Evolutionary conservation across 2,797 vertebrate species (phyloP).

Genomic region (Malacoctenus gilli): DNA sequence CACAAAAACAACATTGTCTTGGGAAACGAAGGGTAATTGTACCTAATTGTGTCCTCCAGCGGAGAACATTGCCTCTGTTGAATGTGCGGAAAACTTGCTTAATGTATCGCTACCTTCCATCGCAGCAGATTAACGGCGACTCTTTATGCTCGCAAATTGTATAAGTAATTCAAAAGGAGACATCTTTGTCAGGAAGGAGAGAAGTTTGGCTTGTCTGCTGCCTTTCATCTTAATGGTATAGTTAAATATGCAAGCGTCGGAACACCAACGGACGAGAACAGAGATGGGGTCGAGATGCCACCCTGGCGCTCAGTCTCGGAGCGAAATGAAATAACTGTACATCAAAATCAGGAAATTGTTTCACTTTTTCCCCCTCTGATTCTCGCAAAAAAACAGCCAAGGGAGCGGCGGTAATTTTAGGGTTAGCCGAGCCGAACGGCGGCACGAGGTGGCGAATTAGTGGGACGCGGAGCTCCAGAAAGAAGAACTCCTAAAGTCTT

Average conservation of each 20-base stretch:
- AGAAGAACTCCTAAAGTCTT: conserved; percentile 78
- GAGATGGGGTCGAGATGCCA: conserved; percentile 45
- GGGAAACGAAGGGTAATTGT: conserved; percentile 12
- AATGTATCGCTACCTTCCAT: conserved; percentile 37
- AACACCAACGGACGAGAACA: conserved; percentile 48
- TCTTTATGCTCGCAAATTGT: conserved; percentile 52
- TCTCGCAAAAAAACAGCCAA: conserved; percentile 38
- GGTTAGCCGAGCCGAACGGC: conserved; percentile 53
- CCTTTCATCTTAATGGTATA: conserved; percentile 43
- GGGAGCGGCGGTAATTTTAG: conserved; percentile 35
- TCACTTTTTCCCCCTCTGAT: conserved; percentile 17
- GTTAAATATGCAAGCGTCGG: conserved; percentile 22
- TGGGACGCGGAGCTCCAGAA: conserved; percentile 67
- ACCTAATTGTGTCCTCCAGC: conserved; percentile 25
- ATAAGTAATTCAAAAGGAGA: conserved; percentile 51
- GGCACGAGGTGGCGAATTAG: conserved; percentile 68
- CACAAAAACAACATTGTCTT: conserved; percentile 18
- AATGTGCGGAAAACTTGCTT: conserved; percentile 6
- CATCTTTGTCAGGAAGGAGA: conserved; percentile 22
- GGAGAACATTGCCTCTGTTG: not conserved
- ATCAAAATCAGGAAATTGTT: not conserved
- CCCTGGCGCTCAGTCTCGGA: no score
- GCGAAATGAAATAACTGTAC: not conserved
- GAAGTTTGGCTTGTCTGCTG: conserved; percentile 28
- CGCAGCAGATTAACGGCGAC: conserved; percentile 44